Percentiles rank a stretch among this genome's conserved stretches.
These are phyloP conservation scores for Saturnia japonica DNA, from an alignment of 2,888 invertebrate species.

Conservation along the genomic window DNA sequence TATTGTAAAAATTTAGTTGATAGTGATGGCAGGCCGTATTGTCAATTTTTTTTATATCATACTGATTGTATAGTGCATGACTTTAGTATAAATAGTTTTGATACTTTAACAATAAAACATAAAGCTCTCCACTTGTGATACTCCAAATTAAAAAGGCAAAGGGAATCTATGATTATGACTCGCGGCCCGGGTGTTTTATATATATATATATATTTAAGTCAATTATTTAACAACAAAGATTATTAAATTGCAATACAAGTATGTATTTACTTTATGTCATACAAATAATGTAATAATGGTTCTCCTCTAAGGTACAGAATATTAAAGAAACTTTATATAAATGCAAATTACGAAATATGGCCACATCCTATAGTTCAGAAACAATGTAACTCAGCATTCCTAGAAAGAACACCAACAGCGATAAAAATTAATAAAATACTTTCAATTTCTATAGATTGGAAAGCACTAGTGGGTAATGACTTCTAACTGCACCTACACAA, in stretches of 20 bases:
- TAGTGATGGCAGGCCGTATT: no score
- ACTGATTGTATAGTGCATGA: no score
- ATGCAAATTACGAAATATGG: background rate
- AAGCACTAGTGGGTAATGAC: background rate
- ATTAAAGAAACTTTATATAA: background rate
- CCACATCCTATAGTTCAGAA: background rate
- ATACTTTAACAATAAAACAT: background rate
- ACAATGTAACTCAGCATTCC: background rate
- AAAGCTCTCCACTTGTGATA: background rate
- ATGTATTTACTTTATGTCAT: background rate
- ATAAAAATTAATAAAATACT: background rate
- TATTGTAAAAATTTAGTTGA: no score
- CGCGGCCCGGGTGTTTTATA: no score
- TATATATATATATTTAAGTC: no score
- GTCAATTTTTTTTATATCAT: no score
- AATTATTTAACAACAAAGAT: no score
- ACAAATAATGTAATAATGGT: background rate
- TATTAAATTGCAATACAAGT: background rate
- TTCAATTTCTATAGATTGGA: constrained; percentile 9
- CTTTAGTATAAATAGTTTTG: background rate
- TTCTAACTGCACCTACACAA: constrained; percentile 8
- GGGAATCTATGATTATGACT: no score
- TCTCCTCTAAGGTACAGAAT: background rate
- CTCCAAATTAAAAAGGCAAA: no score
- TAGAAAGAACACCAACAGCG: background rate